A percentile compares a stretch with the other conserved stretches of the same genome.
Evolutionary conservation across 2,888 invertebrate genomes (phyloP).

Genomic region (Spatulosminthurus flaviceps): DNA sequence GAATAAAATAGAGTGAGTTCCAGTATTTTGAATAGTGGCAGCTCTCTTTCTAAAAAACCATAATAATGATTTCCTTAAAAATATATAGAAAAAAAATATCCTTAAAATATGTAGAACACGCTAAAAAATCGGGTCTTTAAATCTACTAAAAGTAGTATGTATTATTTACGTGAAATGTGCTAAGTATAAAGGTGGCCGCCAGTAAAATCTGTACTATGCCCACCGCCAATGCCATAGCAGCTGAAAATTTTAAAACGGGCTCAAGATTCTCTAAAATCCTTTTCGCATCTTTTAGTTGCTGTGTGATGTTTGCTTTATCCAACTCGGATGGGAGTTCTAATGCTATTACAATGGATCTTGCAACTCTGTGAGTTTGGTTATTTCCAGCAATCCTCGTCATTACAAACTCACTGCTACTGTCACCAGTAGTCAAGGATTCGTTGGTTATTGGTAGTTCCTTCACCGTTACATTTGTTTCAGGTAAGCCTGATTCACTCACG

Average conservation of each 20-base stretch:
- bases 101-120: no score
- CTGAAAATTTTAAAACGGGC: not conserved
- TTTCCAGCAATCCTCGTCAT: no score
- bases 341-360: not conserved
- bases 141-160: no score
- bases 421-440: no score
- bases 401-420: no score
- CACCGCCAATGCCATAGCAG: not conserved
- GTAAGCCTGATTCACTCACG: not conserved
- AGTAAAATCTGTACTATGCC: not conserved
- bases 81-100: not conserved
- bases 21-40: not conserved
- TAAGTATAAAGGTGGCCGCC: not conserved
- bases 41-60: not conserved
- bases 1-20: not conserved
- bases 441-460: no score
- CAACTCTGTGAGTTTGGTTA: no score
- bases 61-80: no score
- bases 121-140: no score
- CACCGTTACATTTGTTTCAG: not conserved
- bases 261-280: not conserved
- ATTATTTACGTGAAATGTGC: not conserved
- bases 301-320: not conserved
- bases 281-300: not conserved
- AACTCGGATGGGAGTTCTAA: not conserved